Base-by-base conservation (phyloP, 2,113 vertebrate species). In the Brevimyrus niger region DNA sequence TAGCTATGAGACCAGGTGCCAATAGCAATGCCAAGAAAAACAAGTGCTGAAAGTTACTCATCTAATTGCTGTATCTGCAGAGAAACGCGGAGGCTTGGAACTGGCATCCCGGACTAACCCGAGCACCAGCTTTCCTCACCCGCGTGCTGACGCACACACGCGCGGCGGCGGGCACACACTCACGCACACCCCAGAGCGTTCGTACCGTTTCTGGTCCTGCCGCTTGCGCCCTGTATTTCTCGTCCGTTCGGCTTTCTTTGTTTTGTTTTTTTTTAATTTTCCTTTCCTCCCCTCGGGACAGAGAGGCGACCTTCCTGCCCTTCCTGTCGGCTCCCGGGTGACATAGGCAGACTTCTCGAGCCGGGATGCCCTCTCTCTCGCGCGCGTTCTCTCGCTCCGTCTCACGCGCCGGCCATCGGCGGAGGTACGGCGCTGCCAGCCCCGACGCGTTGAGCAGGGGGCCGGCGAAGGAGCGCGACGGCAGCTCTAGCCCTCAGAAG, bases 141-240 rank as follows among this genome's bases (percentile, higher is more conserved):
- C 86, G 51, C 51, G 19, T 53, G 31, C 86, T 55, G 31, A 61
- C 35, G 53, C 87, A 65, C 35, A 7, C 86, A 61, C 50, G 51
- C 86, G 27, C 46, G 1, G 15, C 50, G 15, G 9, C 83, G 23
- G 31, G 55, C 85, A 21, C 80, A 53, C 21, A 55, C 58, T 84
- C 82, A 47, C 80, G 58, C 87, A 19, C 85, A 87, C 48, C 85
- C 53, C 27, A 19, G 8, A 4, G 48, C 48, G 50, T 27, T 47
- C 85, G 2, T 17, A 46, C 48, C 48, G 23, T 35, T 53, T 35
- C 31, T 17, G 50, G 48, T 86, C 47, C 21, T 38, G 50, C 46
- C 21, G 48, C 50, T 87, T 89, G 90, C 94, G 91, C 92, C 93
- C 94, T 92, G 90, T 90, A 89, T 91, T 91, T 92, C 91, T 90